Evolutionary conservation across 2,797 vertebrate species (phyloP).

Genomic region (Alcedo atthis): DNA sequence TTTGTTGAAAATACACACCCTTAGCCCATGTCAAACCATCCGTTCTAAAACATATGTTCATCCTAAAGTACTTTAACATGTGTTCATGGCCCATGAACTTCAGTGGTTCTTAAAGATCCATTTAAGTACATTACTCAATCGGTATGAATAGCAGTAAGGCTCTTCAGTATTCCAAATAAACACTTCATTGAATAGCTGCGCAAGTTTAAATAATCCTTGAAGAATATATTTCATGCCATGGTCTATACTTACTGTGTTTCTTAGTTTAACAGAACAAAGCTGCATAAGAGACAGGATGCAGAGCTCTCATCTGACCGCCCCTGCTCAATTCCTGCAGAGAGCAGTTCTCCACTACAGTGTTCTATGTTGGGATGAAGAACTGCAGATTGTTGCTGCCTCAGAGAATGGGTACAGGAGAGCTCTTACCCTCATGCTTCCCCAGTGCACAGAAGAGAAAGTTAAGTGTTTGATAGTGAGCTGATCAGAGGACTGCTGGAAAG

Average conservation of each 20-base stretch:
- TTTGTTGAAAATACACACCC: background rate
- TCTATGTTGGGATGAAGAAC: accelerated
- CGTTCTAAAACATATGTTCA: background rate
- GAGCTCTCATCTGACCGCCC: background rate
- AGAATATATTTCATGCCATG: background rate
- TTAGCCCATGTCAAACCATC: background rate
- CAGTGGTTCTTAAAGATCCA: background rate
- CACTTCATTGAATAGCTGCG: background rate
- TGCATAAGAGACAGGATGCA: background rate
- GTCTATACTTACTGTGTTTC: background rate
- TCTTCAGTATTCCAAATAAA: background rate
- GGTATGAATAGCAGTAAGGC: background rate
- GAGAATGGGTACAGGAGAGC: background rate
- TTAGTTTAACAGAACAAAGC: background rate
- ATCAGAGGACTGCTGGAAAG: background rate
- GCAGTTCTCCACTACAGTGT: accelerated
- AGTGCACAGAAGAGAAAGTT: background rate
- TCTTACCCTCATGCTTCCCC: accelerated
- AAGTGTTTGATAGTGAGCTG: background rate
- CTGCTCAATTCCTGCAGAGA: background rate
- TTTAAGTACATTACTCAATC: background rate
- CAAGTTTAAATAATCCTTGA: background rate
- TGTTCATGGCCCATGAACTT: background rate
- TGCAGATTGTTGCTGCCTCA: background rate
- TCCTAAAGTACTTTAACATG: background rate